Evolutionary conservation across 2,888 invertebrate genomes (phyloP).

Genomic region (Lordiphosa andalusiaca): DNA sequence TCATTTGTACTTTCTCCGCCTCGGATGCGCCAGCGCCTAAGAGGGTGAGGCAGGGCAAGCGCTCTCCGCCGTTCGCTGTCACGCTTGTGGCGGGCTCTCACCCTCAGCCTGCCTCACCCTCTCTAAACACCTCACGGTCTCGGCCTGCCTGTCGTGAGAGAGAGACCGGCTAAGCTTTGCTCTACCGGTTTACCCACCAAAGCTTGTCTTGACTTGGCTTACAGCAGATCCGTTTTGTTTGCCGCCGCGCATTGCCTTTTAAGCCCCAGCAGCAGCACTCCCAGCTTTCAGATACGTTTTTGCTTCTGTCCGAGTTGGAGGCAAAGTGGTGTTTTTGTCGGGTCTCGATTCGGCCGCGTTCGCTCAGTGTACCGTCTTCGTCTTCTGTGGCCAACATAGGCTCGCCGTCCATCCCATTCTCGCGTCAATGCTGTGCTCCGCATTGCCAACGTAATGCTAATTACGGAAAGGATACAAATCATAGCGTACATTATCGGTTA

Average conservation of each 20-base stretch:
- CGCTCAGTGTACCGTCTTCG: constrained; percentile 28
- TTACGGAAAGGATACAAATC: constrained; percentile 77
- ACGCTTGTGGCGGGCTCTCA: no score
- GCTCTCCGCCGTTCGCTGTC: no score
- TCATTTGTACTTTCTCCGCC: constrained; percentile 64
- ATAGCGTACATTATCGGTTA: constrained; percentile 78
- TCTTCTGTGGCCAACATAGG: constrained; percentile 59
- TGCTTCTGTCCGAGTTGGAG: constrained; percentile 63
- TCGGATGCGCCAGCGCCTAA: not conserved
- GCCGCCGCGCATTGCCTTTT: constrained; percentile 66
- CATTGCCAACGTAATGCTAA: constrained; percentile 78
- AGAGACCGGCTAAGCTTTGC: constrained; percentile 15
- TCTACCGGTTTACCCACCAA: constrained; percentile 53
- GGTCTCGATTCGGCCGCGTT: constrained; percentile 55
- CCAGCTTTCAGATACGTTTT: constrained; percentile 77
- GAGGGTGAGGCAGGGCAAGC: not conserved
- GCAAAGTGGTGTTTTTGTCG: constrained; percentile 39
- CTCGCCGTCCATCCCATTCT: constrained; percentile 49
- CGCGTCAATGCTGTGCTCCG: constrained; percentile 65
- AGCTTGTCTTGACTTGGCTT: constrained; percentile 40
- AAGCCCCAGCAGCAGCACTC: constrained; percentile 63
- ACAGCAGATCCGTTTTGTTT: constrained; percentile 63
- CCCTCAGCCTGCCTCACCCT: no score
- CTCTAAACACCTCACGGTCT: no score
- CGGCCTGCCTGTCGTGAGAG: not conserved